Percentiles rank a stretch among this genome's conserved stretches.
Evolutionary conservation across 2,113 vertebrate genomes (phyloP).

Genomic region (Leucopternis melanops): DNA sequence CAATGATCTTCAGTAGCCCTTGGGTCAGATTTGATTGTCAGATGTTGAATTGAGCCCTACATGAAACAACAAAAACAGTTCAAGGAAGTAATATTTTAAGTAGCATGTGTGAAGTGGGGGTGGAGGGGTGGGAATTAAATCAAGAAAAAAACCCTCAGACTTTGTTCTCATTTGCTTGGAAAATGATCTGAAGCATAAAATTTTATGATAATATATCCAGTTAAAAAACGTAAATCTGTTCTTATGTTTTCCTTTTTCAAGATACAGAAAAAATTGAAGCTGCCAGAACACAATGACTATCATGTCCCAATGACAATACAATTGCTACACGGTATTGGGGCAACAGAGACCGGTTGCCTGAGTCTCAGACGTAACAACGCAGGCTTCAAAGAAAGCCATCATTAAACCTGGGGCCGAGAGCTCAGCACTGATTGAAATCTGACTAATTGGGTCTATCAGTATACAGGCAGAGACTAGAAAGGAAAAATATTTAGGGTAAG

Average conservation of each 20-base stretch:
- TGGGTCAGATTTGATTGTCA: conserved; percentile 82
- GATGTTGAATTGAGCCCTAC: conserved; percentile 91
- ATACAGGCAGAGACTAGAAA: not conserved
- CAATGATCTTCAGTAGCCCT: conserved; percentile 82
- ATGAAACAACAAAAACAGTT: not conserved
- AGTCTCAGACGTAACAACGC: not conserved
- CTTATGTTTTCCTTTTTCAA: not conserved
- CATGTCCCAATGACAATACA: not conserved
- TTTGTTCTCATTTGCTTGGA: not conserved
- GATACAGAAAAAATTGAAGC: not conserved
- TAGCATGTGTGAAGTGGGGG: not conserved
- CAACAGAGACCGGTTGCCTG: not conserved
- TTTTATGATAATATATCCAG: not conserved
- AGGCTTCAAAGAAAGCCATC: not conserved
- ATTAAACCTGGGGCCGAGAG: not conserved
- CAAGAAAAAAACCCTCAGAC: not conserved
- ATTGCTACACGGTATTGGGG: not conserved
- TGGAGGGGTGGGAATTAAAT: not conserved
- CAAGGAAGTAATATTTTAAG: not conserved
- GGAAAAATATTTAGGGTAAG: not conserved
- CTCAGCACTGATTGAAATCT: not conserved
- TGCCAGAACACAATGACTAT: not conserved
- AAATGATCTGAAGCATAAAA: not conserved
- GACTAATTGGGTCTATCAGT: not conserved
- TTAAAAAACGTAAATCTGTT: not conserved